Evolutionary conservation across 1,140 invertebrate genomes (phyloP), one percentile per base, ranked within the genome.

Genomic region (Listronotus oregonensis): DNA sequence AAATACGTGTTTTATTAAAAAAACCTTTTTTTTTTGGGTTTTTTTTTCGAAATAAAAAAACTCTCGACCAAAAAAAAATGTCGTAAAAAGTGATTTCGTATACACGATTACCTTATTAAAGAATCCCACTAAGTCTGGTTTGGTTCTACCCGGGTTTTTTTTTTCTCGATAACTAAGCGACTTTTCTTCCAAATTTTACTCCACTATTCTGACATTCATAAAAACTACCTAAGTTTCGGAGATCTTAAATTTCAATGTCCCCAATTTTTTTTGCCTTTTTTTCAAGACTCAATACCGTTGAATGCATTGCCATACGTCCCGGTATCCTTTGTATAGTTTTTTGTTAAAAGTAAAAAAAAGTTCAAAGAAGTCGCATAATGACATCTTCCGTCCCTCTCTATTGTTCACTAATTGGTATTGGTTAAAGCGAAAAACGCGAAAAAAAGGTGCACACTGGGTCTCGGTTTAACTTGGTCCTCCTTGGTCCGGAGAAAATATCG

Each of bases 221-320:
- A 51, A 61, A 61, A 40, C 58, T 51, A 61, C 42, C 54, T 43
- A 56, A 56, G 54, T 56, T 56, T 39, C 14, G 27, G 40, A 47
- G 58, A 37, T 61, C 49, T 61, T 61, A 61, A 61, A 61, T 61
- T 61, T 61, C 58, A 61, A 61, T 61, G 58, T 61, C 58, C 37
- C 58, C 58, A 51, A 42, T 47, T 37, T 14, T 5, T 42, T 40
- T 61, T 61, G 58, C 51, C 58, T 47, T 51, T 61, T 61, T 51
- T n/a, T n/a, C n/a, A 8, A 43, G 55, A 34, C 37, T 61, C 34
- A 61, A 47, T 61, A 61, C 58, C 47, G 47, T 59, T 59, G 50
- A 52, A 51, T 32, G 39, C 58, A 61, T n/a, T 14, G 31, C 47
- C 47, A 42, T 61, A 61, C 47, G 58, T 18, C 37, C 58, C 21